Base-by-base conservation (phyloP, 2,888 invertebrate species). In the Cataglyphis rosenhaueri region DNA sequence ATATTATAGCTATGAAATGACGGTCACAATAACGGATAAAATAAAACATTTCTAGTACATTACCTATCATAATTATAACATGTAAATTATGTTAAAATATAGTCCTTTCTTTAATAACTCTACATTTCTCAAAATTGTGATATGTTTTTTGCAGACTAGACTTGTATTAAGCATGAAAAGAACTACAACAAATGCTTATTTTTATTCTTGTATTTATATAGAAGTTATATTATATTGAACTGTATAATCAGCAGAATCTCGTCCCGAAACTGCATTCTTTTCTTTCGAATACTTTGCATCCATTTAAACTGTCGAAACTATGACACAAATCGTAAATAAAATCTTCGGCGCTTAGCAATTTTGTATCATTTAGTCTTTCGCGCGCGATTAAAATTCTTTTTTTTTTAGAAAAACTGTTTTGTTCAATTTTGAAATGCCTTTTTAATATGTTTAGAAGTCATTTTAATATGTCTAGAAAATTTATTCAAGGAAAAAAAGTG, bases 391-490 rank as follows among this genome's bases (percentile, higher is more conserved):
- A 15, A 64, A 62, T 48, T 6, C 6, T 25, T 25, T 25, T 25
- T 25, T 8, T 38, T 38, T 71, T 74, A 48, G 48, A 35, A 25
- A 64, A 75, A 52, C 35, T 75, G 64, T 75, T 32, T 32, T 48
- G 48, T 75, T 35, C 35, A 64, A 75, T 21, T 75, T 75, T 64
- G 35, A 75, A 29, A 1, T 1, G 25, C 1, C 25, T 25, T 25
- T 25, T 25, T 62, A 64, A 64, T n/a, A 9, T n/a, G 21, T 41
- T 12, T 12, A 41, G 1, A 64, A 61, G 9, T 25, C 25, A 25
- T 25, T 25, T 25, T 6, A 32, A 32, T 18, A 18, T 18, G 35
- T 35, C 38, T 9, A 38, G 38, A 62, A 41, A 74, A 75, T 48
- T 21, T 3, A 75, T 8, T 29, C n/a, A 32, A 35, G 18, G 0